Conservation (phyloP, 2,113 vertebrate species). For the Poecilia latipinna region DNA sequence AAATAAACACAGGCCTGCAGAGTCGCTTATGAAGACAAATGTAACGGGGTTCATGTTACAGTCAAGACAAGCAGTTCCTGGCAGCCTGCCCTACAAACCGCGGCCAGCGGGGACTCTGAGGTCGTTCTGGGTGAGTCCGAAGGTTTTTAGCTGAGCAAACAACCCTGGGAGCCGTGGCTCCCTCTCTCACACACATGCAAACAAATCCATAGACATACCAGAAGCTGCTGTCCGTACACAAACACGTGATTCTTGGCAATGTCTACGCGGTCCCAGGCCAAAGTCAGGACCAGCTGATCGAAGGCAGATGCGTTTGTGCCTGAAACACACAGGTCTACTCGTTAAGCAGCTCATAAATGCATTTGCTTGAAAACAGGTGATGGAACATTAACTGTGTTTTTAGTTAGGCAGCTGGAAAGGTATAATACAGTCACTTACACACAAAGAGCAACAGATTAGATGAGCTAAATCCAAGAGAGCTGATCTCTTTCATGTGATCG, state of each 20-base stretch:
- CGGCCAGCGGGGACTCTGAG: conserved; percentile 31
- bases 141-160: conserved; percentile 48
- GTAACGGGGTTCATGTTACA: conserved; percentile 53
- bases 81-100: conserved; percentile 36
- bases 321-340: conserved; percentile 70
- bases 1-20: conserved; percentile 55
- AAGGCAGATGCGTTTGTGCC: conserved; percentile 95
- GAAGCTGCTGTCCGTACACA: conserved; percentile 97
- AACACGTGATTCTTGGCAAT: conserved; percentile 99
- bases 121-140: conserved; percentile 47
- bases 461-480: conserved; percentile 42
- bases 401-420: conserved; percentile 12
- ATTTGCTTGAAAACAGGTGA: conserved; percentile 21
- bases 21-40: conserved; percentile 37
- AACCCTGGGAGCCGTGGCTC: conserved; percentile 14
- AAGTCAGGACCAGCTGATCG: conserved; percentile 96
- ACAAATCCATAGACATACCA: conserved; percentile 85
- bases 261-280: conserved; percentile 98
- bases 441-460: conserved; percentile 47
- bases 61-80: conserved; percentile 52
- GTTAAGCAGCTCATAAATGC: conserved; percentile 2
- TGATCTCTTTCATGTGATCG: conserved; percentile 26
- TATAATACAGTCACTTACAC: conserved; percentile 51
- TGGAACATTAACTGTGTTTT: not conserved
- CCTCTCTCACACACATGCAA: conserved; percentile 30